phyloP scores from a whole-genome alignment of 1,140 invertebrate species.

The Druon quercuslanigerum region DNA sequence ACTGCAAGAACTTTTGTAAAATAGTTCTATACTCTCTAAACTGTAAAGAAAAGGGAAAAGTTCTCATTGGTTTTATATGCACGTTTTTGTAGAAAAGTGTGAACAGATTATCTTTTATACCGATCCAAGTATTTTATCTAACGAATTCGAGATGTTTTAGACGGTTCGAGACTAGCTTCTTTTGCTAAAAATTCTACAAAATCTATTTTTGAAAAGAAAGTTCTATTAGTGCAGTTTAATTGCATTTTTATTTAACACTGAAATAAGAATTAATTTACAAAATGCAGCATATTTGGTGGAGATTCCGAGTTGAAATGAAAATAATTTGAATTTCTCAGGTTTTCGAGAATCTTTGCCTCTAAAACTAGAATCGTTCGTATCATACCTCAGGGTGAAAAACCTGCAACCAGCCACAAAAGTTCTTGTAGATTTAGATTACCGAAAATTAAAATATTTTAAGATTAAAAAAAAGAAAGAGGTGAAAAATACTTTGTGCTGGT shows the following conservation, averaged over 20 bases:
- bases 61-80: slow-evolving; percentile 25
- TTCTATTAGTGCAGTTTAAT: no score
- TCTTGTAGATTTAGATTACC: slow-evolving; percentile 41
- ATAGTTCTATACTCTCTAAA: not conserved
- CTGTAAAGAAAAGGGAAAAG: slow-evolving; percentile 31
- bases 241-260: no score
- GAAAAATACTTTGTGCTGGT: slow-evolving; percentile 34
- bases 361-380: slow-evolving; percentile 4
- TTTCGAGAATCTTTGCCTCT: not conserved
- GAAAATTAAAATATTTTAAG: slow-evolving; percentile 20
- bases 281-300: no score
- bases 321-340: not conserved
- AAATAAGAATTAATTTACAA: no score
- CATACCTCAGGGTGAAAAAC: slow-evolving; percentile 37
- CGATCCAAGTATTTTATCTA: slow-evolving; percentile 18
- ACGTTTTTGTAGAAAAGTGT: slow-evolving; percentile 16
- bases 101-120: not conserved
- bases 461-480: slow-evolving; percentile 8
- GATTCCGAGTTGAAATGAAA: no score
- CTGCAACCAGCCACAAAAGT: slow-evolving; percentile 35
- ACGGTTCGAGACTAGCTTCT: not conserved
- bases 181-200: not conserved
- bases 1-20: slow-evolving; percentile 40
- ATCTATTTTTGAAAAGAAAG: not conserved
- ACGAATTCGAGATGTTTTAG: not conserved